Evolutionary conservation across 2,888 invertebrate species (phyloP).

Genomic region (Boloria euphrosyne): DNA sequence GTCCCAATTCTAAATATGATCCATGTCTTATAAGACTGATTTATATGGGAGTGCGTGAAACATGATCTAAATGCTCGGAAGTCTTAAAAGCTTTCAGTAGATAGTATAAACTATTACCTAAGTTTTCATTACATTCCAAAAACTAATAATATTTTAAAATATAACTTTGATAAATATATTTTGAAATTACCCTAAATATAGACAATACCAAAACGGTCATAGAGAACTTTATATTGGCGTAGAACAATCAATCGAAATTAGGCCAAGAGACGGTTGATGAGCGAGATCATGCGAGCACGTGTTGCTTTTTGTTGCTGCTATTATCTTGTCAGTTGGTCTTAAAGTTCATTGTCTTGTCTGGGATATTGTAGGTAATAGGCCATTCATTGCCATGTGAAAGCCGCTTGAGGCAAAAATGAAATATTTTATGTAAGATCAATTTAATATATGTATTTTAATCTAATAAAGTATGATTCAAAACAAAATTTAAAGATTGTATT

Average conservation of each 20-base stretch:
- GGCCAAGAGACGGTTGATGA: conserved; percentile 55
- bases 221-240: conserved; percentile 31
- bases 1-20: too few relatives aligned
- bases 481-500: too few relatives aligned
- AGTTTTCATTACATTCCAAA: too few relatives aligned
- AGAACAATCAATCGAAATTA: conserved; percentile 59
- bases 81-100: too few relatives aligned
- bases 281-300: conserved; percentile 70
- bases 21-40: too few relatives aligned
- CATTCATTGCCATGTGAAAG: conserved; percentile 22
- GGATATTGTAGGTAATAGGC: conserved; percentile 31
- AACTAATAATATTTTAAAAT: background rate
- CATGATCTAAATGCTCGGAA: too few relatives aligned
- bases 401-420: conserved; percentile 7
- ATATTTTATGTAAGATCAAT: conserved; percentile 2
- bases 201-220: conserved; percentile 23
- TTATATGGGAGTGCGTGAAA: too few relatives aligned
- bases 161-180: background rate
- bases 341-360: conserved; percentile 42
- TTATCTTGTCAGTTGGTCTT: conserved; percentile 64
- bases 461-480: conserved; percentile 11
- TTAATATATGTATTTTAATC: conserved; percentile 1
- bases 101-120: too few relatives aligned
- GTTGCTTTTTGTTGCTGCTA: conserved; percentile 61
- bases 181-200: background rate